Base-by-base conservation (phyloP, 2,113 vertebrate genomes). In the Neotoma lepida region DNA sequence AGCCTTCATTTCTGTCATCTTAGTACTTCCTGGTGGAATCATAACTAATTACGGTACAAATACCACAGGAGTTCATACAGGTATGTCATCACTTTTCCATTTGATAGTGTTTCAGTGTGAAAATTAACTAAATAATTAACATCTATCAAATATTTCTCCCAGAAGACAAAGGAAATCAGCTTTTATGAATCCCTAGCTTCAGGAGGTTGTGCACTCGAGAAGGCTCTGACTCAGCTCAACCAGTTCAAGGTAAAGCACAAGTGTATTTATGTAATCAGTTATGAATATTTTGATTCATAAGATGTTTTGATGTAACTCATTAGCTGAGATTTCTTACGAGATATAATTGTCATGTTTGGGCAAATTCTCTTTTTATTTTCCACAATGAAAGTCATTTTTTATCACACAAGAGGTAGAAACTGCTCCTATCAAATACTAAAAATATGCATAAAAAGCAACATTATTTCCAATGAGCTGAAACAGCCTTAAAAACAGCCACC, bases 381-480 rank as follows among this genome's bases (percentile, higher is more conserved):
- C 84, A 96, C 28, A 71, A 39, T 46, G 74, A 88, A 95, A 88
- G 63, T 88, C 80, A 14, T 66, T 88, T 90, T 81, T 88, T 56
- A 61, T 76, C 64, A 91, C 85, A 22, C 70, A 44, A 81, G 44
- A 81, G n/a, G 33, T 15, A 94, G 28, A 88, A 95, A 77, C 58
- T 76, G 49, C 20, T 91, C 73, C 63, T 64, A 54, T 5, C 12
- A 74, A 87, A 77, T 9, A 84, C 49, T 89, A 28, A 35, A 61
- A 88, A 68, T 51, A 86, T 2, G 30, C 86, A 49, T 30, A 90
- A 46, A 94, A 66, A 28, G 4, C 24, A 93, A 88, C 14, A 76
- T 41, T 51, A 30, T 73, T 63, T 84, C 68, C 89, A 56, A 58
- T 39, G 56, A 84, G n/a, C 35, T 54, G 12, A 92, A 77, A 24